Evolutionary conservation across 53 echinoderm and acorn worm genomes (phyloP), one percentile per base, ranked within the genome.

Genomic region (Mesocentrotus franciscanus): DNA sequence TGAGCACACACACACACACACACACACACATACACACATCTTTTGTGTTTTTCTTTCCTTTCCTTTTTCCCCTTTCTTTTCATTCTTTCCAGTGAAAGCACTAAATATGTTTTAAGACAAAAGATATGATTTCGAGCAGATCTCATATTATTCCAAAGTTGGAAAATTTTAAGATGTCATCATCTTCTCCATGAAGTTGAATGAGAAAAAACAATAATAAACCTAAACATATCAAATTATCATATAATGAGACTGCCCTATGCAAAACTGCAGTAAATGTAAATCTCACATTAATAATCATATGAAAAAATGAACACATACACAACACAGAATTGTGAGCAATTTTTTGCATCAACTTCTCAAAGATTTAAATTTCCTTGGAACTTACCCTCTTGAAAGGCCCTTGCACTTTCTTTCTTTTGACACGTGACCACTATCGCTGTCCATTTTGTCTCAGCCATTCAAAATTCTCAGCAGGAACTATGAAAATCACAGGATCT

Each of bases 341-440:
- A 49, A 81, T 24, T 62, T 79, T 64, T 93, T 26, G 33, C 8
- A 12, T 42, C 66, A 79, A 62, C 57, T 60, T 83, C 59, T 93
- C 18, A 70, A 78, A 27, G 13, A 34, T 32, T 56, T 42, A 56
- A 55, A 26, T 29, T 60, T 90, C 29, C 30, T 30, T 17, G 39
- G 33, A 34, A 71, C 71, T 87, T 85, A 97, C 97, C 97, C 85
- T 95, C 90, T 85, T 97, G 97, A 61, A 97, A 79, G 32, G 97
- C 97, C 17, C 92, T 59, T n/a, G 97, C 96, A 61, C 90, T 91
- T 12, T 93, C 90, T 17, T 96, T 95, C 71, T 92, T 76, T n/a
- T 93, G 96, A 75, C 97, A 97, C 16, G 97, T 97, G 30, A 97
- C 92, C n/a, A 93, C 97, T 30, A 97, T 96, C 18, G 97, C 97